These are phyloP conservation scores for Zophobas morio DNA, from an alignment of 1,140 invertebrate genomes.

Conservation along the genomic window DNA sequence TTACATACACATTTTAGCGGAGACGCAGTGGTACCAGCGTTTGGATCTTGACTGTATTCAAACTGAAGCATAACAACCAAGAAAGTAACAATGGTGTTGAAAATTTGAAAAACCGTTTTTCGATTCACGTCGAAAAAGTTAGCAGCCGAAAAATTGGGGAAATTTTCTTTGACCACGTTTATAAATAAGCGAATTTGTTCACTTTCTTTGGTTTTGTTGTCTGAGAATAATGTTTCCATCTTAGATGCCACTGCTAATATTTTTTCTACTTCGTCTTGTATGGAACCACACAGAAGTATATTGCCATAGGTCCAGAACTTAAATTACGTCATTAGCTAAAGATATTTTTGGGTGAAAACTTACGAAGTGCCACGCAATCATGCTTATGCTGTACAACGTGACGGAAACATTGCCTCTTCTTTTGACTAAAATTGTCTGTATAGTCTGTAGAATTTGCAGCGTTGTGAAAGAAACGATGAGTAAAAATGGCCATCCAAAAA, in stretches of 20 bases:
- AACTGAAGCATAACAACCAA: constrained; percentile 2
- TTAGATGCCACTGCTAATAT: not conserved
- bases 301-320: too few relatives aligned
- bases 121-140: not conserved
- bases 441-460: too few relatives aligned
- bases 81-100: not conserved
- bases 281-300: not conserved
- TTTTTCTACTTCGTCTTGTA: not conserved
- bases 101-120: not conserved
- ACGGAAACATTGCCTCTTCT: too few relatives aligned
- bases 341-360: too few relatives aligned
- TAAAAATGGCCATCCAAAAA: not conserved
- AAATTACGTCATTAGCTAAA: too few relatives aligned
- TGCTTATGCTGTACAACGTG: too few relatives aligned
- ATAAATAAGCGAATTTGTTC: not conserved
- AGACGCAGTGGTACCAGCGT: too few relatives aligned
- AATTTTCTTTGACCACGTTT: not conserved
- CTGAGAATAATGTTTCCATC: not conserved
- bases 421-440: too few relatives aligned
- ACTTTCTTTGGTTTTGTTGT: not conserved
- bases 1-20: too few relatives aligned
- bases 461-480: too few relatives aligned
- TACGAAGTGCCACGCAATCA: too few relatives aligned
- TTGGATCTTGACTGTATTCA: not conserved
- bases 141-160: constrained; percentile 1